A percentile compares a stretch with the other conserved stretches of the same genome.
Evolutionary conservation across 2,888 invertebrate genomes (phyloP).

Genomic region (Tanypteryx hageni): DNA sequence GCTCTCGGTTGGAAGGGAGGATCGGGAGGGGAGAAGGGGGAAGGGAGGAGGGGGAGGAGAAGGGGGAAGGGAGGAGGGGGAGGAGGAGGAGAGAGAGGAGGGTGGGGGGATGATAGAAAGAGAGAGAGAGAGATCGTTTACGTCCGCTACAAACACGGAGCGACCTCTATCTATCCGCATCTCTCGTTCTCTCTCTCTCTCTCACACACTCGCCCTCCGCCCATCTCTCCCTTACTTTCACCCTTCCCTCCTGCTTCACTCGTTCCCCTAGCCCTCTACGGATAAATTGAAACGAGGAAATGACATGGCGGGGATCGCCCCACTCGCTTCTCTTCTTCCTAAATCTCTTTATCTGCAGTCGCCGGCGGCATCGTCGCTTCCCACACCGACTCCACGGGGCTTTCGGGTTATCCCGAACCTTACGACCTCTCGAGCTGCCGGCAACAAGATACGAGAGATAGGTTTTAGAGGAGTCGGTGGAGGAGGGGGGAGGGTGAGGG

Average conservation of each 20-base stretch:
- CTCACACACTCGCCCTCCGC: neutral
- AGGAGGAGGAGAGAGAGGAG: neutral
- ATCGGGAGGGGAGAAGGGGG: neutral
- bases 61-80: neutral
- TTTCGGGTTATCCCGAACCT: neutral
- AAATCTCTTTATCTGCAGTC: neutral
- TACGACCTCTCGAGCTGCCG: slow-evolving; percentile 24
- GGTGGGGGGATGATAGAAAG: neutral
- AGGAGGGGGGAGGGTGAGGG: neutral
- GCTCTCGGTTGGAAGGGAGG: neutral
- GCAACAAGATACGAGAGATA: slow-evolving; percentile 24
- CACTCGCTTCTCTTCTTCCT: neutral
- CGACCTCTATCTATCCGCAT: neutral
- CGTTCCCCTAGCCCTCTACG: neutral
- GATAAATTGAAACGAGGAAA: neutral
- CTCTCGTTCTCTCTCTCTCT: neutral
- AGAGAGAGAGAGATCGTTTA: neutral
- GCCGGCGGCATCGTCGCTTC: neutral
- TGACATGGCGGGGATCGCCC: neutral
- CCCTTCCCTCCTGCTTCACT: neutral
- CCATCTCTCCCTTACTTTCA: neutral
- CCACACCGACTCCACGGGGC: neutral
- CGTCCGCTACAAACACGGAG: neutral
- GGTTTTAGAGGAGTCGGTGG: neutral
- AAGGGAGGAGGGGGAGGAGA: neutral